Percentiles rank a stretch among this genome's conserved stretches.
Conservation (phyloP, 2,797 vertebrate genomes). For the Danio aesculapii region DNA sequence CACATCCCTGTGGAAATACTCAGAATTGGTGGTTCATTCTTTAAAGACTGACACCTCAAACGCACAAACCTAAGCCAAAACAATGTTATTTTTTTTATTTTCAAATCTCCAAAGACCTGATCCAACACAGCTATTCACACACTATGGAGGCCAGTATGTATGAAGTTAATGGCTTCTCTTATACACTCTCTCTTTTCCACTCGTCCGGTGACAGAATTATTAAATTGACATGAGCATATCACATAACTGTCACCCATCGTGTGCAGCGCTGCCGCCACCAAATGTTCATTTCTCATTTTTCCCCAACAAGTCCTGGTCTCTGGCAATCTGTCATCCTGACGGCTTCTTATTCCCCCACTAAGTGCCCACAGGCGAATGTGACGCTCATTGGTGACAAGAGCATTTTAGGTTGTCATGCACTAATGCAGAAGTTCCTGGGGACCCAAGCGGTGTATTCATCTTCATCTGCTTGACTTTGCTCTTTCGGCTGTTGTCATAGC, state of each 20-base stretch:
- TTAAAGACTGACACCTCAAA: neutral
- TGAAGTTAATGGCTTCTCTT: slow-evolving; percentile 31
- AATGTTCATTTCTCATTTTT: slow-evolving; percentile 68
- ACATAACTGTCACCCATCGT: slow-evolving; percentile 58
- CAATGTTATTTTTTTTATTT: slow-evolving; percentile 15
- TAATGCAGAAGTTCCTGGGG: slow-evolving; percentile 83
- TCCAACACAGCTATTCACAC: neutral
- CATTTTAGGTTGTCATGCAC: slow-evolving; percentile 84
- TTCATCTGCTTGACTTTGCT: slow-evolving; percentile 83
- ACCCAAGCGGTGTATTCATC: slow-evolving; percentile 81
- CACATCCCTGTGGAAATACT: neutral
- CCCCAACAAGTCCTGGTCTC: slow-evolving; percentile 53
- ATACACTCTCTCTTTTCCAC: slow-evolving; percentile 39
- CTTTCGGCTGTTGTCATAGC: slow-evolving; percentile 79
- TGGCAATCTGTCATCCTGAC: slow-evolving; percentile 72
- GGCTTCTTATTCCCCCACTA: slow-evolving; percentile 80
- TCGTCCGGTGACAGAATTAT: slow-evolving; percentile 61
- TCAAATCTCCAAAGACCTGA: neutral
- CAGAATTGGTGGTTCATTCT: neutral
- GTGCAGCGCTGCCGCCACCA: slow-evolving; percentile 37
- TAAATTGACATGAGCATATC: slow-evolving; percentile 63
- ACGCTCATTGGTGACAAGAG: slow-evolving; percentile 83
- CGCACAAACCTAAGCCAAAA: neutral
- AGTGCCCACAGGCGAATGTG: slow-evolving; percentile 82
- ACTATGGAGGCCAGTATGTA: neutral